Percentiles rank a stretch among this genome's conserved stretches.
phyloP scores from a whole-genome alignment of 2,888 invertebrate species.

The Graphium colonna region DNA sequence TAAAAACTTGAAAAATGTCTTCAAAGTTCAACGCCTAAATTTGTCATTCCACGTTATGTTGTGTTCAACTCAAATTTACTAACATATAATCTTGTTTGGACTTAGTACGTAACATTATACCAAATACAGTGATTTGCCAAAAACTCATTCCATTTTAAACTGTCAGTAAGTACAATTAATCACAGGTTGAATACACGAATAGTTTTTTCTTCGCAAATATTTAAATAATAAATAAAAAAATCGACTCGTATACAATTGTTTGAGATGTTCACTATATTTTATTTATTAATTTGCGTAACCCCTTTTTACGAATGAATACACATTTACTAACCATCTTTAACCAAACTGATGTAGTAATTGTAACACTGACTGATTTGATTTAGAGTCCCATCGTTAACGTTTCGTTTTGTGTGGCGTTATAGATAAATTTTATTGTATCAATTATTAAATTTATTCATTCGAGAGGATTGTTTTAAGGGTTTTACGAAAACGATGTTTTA shows the following conservation, averaged over 20 bases:
- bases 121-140: constrained; percentile 29
- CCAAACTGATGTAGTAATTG: constrained; percentile 21
- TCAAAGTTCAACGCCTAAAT: constrained; percentile 32
- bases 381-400: constrained; percentile 35
- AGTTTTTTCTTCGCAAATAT: background rate
- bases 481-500: background rate
- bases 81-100: constrained; percentile 1
- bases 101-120: constrained; percentile 18
- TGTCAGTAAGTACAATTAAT: no score
- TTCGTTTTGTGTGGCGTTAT: background rate
- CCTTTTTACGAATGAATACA: background rate
- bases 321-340: constrained; percentile 2
- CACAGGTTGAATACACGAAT: background rate
- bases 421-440: background rate
- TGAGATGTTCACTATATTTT: no score
- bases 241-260: background rate
- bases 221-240: no score
- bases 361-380: constrained; percentile 65
- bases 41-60: constrained; percentile 33
- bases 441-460: background rate
- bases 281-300: no score
- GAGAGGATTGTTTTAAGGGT: background rate
- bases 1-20: constrained; percentile 12
- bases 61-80: background rate
- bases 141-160: constrained; percentile 16